phyloP scores from a whole-genome alignment of 2,888 invertebrate species.

The Pristionchus arcanus region DNA sequence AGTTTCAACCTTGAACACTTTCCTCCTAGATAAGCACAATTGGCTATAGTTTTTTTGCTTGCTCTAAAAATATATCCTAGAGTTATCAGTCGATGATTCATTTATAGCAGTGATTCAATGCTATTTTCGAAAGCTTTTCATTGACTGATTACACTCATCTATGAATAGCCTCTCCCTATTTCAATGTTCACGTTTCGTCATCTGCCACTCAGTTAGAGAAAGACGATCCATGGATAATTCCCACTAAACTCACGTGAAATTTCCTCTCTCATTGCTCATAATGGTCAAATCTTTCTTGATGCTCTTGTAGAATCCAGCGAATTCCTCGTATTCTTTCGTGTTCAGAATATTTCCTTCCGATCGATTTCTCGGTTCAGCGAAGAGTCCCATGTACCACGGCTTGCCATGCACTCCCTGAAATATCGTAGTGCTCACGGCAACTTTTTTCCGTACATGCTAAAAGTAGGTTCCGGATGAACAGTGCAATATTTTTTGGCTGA shows the following conservation, averaged over 20 bases:
- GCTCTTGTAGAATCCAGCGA: constrained; percentile 62
- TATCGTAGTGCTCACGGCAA: too few species aligned
- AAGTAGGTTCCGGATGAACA: too few species aligned
- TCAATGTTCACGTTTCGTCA: too few species aligned
- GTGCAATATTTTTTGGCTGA: too few species aligned
- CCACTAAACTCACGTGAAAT: constrained; percentile 43
- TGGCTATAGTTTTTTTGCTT: background rate
- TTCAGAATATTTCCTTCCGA: constrained; percentile 57
- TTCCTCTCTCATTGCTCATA: constrained; percentile 29
- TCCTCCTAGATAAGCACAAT: background rate
- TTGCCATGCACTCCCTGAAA: constrained; percentile 59
- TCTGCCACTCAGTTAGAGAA: too few species aligned
- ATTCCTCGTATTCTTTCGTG: constrained; percentile 60
- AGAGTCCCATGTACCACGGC: constrained; percentile 71
- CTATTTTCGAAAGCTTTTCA: background rate
- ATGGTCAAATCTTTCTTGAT: constrained; percentile 50
- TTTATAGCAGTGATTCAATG: background rate
- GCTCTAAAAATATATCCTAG: background rate
- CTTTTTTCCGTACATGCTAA: too few species aligned
- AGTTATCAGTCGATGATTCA: background rate
- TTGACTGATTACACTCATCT: background rate
- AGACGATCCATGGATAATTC: too few species aligned
- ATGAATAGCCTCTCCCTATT: background rate
- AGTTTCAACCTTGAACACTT: background rate
- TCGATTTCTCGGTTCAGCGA: constrained; percentile 60